Evolutionary conservation across 1,140 invertebrate species (phyloP).

Genomic region (Monomorium pharaonis): DNA sequence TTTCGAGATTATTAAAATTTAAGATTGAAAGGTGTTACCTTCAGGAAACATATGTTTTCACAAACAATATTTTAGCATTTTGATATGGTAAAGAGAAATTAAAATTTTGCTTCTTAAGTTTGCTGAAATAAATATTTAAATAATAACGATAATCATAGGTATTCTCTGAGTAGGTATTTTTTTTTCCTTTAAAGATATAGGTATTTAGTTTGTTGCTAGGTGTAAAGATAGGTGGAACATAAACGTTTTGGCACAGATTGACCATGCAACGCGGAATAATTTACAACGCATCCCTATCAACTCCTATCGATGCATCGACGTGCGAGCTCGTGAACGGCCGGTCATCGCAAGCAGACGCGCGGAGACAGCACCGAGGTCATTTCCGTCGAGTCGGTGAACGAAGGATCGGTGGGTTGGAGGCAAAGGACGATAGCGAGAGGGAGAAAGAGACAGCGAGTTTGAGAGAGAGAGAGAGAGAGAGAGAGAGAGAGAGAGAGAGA

Average conservation of each 20-base stretch:
- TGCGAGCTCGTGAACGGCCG: conserved; percentile 31
- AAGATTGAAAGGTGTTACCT: not conserved
- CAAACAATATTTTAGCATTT: not conserved
- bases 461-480: not conserved
- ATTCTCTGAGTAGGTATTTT: not conserved
- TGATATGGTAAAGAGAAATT: not conserved
- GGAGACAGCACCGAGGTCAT: conserved; percentile 54
- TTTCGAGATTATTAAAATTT: not conserved
- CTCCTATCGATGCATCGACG: conserved; percentile 47
- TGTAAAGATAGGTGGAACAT: not conserved
- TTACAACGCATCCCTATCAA: conserved; percentile 16
- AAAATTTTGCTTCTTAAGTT: too few species aligned
- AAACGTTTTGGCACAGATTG: conserved; percentile 4
- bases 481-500: not conserved
- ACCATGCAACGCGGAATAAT: conserved; percentile 13
- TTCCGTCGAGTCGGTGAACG: conserved; percentile 50
- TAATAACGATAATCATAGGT: not conserved
- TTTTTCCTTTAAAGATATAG: not conserved
- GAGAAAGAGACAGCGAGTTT: not conserved
- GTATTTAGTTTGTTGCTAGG: not conserved
- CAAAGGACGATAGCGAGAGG: conserved; percentile 29
- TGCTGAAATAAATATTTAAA: too few species aligned
- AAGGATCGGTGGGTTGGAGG: conserved; percentile 28
- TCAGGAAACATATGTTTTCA: not conserved
- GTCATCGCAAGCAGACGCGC: conserved; percentile 9